Base-by-base conservation (phyloP, 2,113 vertebrate species). In the Hippocampus abdominalis region DNA sequence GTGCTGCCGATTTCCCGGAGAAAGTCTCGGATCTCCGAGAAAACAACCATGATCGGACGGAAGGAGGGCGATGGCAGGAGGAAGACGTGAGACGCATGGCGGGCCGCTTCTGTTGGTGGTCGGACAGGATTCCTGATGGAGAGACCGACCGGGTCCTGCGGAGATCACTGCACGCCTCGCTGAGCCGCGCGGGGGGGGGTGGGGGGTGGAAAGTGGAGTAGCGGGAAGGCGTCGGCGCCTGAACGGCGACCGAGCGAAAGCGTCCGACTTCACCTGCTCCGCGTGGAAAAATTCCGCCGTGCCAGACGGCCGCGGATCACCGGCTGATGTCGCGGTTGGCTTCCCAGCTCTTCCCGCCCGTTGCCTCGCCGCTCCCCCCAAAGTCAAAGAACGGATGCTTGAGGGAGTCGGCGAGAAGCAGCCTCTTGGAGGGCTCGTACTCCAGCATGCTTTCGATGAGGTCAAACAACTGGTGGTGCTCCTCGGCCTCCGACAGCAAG, bases 281-380 rank as follows among this genome's bases (percentile, higher is more conserved):
- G 71, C 25, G 36, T 75, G 59, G 23, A 68, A 78, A 79, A 27
- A 81, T 40, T 1, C 13, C 56, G 57, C 27, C 20, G 66, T 16
- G 8, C 29, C 60, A 82, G 88, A 86, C 81, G 8, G 48, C 27
- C 64, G 62, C 57, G 82, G 78, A 92, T 98, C 96, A 98, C 94
- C 96, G 96, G 91, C 97, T 99, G 91, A 99, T 98, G 92, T 98
- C 96, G 0, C 97, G 91, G 87, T 94, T 97, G 25, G 93, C 94
- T 87, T 97, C 97, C 97, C 97, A 99, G 81, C 85, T 89, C 86
- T 98, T 98, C 80, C 88, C 80, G 44, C 89, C 76, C 3, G 84
- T 80, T 0, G 92, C 91, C 51, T 96, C 96, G 10, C 89, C 32
- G 0, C 29, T 20, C 1, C 66, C 64, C 0, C 75, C 80, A 18